phyloP scores from a whole-genome alignment of 30 jellyfish, hydroid and myxozoan genomes.

The Clytia hemisphaerica region DNA sequence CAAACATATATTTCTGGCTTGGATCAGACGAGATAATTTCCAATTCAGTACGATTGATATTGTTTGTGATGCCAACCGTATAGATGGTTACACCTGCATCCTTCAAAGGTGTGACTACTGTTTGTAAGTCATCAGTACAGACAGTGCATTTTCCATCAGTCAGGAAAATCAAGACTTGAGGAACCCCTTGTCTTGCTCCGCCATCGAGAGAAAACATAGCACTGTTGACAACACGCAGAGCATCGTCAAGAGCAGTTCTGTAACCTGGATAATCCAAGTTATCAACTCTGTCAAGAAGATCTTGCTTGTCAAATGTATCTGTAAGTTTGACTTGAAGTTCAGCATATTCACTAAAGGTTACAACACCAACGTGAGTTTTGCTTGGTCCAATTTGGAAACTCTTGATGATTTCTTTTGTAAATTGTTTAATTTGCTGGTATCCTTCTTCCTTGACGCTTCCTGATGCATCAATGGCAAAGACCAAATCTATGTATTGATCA shows the following conservation, averaged over 20 bases:
- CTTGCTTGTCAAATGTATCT: constrained; percentile 74
- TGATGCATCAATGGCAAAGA: constrained; percentile 79
- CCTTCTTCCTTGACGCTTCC: constrained; percentile 66
- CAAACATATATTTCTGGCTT: constrained; percentile 41
- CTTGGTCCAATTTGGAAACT: constrained; percentile 49
- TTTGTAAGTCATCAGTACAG: constrained; percentile 46
- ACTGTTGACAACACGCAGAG: constrained; percentile 53
- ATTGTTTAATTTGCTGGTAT: constrained; percentile 61
- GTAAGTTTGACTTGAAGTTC: constrained; percentile 65
- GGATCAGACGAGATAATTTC: constrained; percentile 54
- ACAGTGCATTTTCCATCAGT: constrained; percentile 86
- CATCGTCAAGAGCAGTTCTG: constrained; percentile 87
- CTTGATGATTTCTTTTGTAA: constrained; percentile 59
- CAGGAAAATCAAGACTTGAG: constrained; percentile 63
- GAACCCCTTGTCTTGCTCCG: constrained; percentile 83
- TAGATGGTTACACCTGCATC: constrained; percentile 65
- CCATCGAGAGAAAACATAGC: constrained; percentile 82
- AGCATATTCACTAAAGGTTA: constrained; percentile 64
- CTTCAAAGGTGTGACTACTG: constrained; percentile 51
- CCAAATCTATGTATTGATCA: constrained; percentile 57
- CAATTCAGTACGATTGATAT: constrained; percentile 49
- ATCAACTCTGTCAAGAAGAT: constrained; percentile 40
- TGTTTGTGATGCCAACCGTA: constrained; percentile 69
- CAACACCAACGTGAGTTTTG: constrained; percentile 78
- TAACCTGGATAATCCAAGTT: constrained; percentile 60